These are phyloP conservation scores for Porites evermanni DNA, from an alignment of 92 coral and sea anemone species.

Conservation along the genomic window DNA sequence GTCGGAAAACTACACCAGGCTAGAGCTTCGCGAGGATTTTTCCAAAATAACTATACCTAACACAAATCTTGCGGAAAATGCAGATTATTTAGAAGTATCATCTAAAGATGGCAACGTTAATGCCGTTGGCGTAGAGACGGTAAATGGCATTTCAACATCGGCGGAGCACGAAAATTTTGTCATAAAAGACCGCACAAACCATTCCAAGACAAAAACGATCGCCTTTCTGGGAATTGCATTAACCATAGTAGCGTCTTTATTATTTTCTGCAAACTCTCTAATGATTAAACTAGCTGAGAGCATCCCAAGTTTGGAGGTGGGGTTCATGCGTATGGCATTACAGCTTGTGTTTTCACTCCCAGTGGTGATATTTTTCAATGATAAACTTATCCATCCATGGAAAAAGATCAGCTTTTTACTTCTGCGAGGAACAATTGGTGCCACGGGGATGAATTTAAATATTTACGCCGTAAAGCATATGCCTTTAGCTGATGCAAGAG, in stretches of 20 bases:
- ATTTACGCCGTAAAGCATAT: constrained; percentile 78
- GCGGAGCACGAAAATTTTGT: neutral
- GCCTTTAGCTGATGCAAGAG: constrained; percentile 85
- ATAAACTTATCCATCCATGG: constrained; percentile 28
- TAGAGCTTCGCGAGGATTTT: neutral
- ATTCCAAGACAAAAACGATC: neutral
- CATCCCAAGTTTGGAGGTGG: constrained; percentile 65
- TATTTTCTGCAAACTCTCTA: constrained; percentile 41
- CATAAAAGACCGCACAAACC: neutral
- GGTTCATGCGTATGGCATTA: constrained; percentile 40
- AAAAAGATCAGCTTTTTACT: constrained; percentile 40
- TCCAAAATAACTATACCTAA: neutral
- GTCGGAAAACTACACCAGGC: constrained; percentile 1
- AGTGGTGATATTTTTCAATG: constrained; percentile 44
- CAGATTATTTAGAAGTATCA: neutral
- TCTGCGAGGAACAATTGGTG: constrained; percentile 59
- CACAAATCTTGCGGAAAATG: neutral
- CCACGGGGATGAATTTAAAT: constrained; percentile 58
- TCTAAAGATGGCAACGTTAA: neutral
- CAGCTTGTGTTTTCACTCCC: constrained; percentile 58
- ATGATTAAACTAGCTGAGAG: constrained; percentile 60
- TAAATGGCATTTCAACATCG: neutral
- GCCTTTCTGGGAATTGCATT: constrained; percentile 18
- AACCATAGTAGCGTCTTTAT: constrained; percentile 34
- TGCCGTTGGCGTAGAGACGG: constrained; percentile 4